phyloP scores from a whole-genome alignment of 2,113 vertebrate genomes.

The Atrichornis clamosus region DNA sequence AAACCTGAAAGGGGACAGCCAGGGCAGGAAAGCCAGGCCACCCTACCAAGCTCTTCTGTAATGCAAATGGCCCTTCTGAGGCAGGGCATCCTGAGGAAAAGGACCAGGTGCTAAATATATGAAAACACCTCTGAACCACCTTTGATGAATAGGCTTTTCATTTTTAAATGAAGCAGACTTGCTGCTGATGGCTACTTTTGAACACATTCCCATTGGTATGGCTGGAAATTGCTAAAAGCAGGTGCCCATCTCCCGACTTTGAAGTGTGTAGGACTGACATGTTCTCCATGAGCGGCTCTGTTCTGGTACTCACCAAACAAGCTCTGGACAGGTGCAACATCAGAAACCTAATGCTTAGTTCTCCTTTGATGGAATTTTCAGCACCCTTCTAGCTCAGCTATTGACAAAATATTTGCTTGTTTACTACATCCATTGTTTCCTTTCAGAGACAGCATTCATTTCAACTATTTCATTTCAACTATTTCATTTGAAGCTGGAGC shows the following conservation, averaged over 20 bases:
- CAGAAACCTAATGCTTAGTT: not conserved
- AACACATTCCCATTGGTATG: not conserved
- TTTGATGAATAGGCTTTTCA: not conserved
- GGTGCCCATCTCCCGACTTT: not conserved
- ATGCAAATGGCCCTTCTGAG: not conserved
- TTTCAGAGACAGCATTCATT: slow-evolving; percentile 12
- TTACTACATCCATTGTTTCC: slow-evolving; percentile 23
- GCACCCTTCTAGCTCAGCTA: not conserved
- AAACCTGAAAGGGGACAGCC: not conserved
- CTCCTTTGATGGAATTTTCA: not conserved
- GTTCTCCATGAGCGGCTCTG: not conserved
- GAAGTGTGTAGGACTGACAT: not conserved
- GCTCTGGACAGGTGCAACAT: not conserved
- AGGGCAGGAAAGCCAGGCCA: not conserved
- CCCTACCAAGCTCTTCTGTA: not conserved
- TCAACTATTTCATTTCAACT: slow-evolving; percentile 26
- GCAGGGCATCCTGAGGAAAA: not conserved
- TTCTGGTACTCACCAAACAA: not conserved
- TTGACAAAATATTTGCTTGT: not conserved
- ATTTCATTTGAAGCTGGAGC: slow-evolving; percentile 34
- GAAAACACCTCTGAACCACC: not conserved
- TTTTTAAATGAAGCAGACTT: not conserved
- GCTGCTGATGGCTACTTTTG: slow-evolving; percentile 1
- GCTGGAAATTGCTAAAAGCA: slow-evolving; percentile 50
- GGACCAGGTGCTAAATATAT: not conserved